These are phyloP conservation scores for Chelonia mydas DNA, from an alignment of 2,797 vertebrate species.

Conservation along the genomic window DNA sequence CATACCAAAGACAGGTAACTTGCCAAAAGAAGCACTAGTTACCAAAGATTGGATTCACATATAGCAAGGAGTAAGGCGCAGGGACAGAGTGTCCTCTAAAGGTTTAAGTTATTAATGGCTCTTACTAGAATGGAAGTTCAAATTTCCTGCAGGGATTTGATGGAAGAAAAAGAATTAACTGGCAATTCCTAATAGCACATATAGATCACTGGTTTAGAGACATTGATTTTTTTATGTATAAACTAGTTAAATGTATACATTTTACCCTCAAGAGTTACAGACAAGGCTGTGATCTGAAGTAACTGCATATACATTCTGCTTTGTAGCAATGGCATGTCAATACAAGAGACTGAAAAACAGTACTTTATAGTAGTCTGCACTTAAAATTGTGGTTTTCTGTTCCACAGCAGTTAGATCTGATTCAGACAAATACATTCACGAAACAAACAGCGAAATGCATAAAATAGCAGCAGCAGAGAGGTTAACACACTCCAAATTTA, in stretches of 20 bases:
- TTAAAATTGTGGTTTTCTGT: slow-evolving; percentile 61
- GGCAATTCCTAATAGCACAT: slow-evolving; percentile 45
- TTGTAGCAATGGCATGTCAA: slow-evolving; percentile 49
- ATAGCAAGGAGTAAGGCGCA: background rate
- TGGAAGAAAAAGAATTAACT: background rate
- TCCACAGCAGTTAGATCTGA: slow-evolving; percentile 42
- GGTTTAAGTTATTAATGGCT: background rate
- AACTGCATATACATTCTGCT: slow-evolving; percentile 59
- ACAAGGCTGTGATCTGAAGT: slow-evolving; percentile 57
- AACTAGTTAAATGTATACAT: slow-evolving; percentile 33
- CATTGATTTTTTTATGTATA: background rate
- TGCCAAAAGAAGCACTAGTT: background rate
- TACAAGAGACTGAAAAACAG: slow-evolving; percentile 53
- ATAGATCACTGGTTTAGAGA: background rate
- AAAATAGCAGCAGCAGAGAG: slow-evolving; percentile 18
- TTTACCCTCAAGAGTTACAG: slow-evolving; percentile 51
- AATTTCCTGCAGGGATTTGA: background rate
- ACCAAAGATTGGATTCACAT: background rate
- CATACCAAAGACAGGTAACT: background rate
- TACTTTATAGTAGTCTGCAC: slow-evolving; percentile 52
- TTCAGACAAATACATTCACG: slow-evolving; percentile 66
- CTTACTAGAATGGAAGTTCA: background rate
- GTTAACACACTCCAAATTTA: slow-evolving; percentile 17
- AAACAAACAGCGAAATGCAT: slow-evolving; percentile 56
- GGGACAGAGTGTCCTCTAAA: background rate